phyloP scores from a whole-genome alignment of 2,113 vertebrate genomes.

The Melanostigma gelatinosum region DNA sequence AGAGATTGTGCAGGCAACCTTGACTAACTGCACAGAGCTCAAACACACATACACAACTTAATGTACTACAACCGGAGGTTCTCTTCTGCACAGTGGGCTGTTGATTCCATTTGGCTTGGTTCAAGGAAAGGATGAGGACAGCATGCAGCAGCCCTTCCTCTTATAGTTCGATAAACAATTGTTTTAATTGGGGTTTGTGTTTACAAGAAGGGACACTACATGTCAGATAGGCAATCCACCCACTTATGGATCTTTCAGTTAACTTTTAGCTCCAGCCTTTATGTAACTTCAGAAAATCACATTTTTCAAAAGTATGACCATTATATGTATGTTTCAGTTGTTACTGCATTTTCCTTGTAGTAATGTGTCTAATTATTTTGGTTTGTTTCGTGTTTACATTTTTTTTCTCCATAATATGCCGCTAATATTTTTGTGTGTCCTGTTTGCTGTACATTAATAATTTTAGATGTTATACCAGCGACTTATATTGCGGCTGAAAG shows the following conservation, averaged over 20 bases:
- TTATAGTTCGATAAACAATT: constrained; percentile 34
- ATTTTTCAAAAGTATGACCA: not conserved
- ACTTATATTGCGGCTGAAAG: not conserved
- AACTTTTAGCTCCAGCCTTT: not conserved
- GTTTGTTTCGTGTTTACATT: no score
- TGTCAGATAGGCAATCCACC: not conserved
- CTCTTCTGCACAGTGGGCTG: constrained; percentile 15
- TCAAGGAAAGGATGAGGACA: constrained; percentile 11
- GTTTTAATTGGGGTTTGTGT: constrained; percentile 25
- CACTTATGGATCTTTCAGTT: not conserved
- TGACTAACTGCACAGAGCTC: constrained; percentile 5
- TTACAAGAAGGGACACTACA: not conserved
- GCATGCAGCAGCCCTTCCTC: not conserved
- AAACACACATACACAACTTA: constrained; percentile 15
- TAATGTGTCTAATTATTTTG: no score
- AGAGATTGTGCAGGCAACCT: not conserved
- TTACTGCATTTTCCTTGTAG: no score
- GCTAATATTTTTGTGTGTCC: not conserved
- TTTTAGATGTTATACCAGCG: not conserved
- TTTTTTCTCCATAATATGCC: not conserved
- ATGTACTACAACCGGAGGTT: constrained; percentile 3
- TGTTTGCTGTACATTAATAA: not conserved
- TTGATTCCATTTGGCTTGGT: constrained; percentile 16
- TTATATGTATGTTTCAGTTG: no score
- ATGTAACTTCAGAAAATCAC: not conserved